phyloP scores from a whole-genome alignment of 2,797 vertebrate species.

The Ispidina lecontei region DNA sequence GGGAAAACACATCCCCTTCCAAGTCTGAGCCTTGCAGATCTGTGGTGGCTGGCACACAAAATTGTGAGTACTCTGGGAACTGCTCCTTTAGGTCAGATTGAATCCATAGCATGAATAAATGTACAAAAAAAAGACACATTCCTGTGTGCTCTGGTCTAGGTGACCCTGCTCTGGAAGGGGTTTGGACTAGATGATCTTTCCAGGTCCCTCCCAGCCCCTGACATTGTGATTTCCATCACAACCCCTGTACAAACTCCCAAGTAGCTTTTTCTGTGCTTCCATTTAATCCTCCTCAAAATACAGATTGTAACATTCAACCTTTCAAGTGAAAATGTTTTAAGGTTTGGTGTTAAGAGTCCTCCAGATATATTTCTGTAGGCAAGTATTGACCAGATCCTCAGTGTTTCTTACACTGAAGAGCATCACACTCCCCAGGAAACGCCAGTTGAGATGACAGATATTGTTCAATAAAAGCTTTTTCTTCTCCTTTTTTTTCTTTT shows the following conservation, averaged over 20 bases:
- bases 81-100: background rate
- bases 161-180: no score
- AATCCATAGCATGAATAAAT: background rate
- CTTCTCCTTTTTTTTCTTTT: background rate
- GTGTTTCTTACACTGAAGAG: background rate
- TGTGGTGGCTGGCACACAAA: background rate
- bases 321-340: background rate
- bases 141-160: no score
- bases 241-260: background rate
- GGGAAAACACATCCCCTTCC: background rate
- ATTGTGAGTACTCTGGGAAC: background rate
- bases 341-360: background rate
- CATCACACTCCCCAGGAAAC: background rate
- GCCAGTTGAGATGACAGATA: background rate
- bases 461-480: background rate
- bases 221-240: background rate
- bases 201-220: no score
- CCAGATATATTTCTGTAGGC: background rate
- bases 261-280: background rate
- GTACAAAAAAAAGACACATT: background rate
- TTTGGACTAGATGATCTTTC: no score
- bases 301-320: background rate
- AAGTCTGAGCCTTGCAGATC: background rate
- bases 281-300: background rate
- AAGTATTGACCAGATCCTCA: background rate